phyloP scores from a whole-genome alignment of 2,888 invertebrate genomes.

The Ophonus ardosiacus region DNA sequence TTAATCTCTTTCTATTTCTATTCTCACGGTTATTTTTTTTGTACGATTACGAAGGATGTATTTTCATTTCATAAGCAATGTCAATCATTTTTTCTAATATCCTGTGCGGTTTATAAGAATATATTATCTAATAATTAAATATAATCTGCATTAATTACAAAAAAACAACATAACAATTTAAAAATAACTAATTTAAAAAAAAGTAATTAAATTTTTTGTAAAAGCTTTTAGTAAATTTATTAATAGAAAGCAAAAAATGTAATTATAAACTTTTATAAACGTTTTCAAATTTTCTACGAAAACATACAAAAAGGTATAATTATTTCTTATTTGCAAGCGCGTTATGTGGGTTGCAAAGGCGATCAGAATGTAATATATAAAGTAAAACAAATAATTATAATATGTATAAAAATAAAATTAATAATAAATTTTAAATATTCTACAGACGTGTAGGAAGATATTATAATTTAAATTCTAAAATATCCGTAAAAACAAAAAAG shows the following conservation, averaged over 20 bases:
- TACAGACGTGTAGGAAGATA: no score
- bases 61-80: constrained; percentile 15
- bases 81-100: neutral
- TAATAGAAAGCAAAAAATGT: no score
- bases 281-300: neutral
- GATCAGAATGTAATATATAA: neutral
- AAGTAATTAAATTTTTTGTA: no score
- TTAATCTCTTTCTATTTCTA: constrained; percentile 9
- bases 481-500: no score
- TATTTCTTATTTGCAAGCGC: neutral
- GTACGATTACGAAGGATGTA: neutral
- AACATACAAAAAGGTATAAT: neutral
- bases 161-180: neutral
- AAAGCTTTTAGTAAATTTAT: no score
- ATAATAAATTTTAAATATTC: no score
- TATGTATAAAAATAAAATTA: neutral
- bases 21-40: constrained; percentile 27
- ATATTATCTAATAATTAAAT: neutral
- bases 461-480: no score
- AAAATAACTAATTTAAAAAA: no score
- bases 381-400: neutral
- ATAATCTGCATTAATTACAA: neutral
- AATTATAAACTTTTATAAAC: no score
- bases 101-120: neutral
- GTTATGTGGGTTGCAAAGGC: neutral